Conservation (phyloP, 2,888 invertebrate genomes). For the Eremobia ochroleuca region DNA sequence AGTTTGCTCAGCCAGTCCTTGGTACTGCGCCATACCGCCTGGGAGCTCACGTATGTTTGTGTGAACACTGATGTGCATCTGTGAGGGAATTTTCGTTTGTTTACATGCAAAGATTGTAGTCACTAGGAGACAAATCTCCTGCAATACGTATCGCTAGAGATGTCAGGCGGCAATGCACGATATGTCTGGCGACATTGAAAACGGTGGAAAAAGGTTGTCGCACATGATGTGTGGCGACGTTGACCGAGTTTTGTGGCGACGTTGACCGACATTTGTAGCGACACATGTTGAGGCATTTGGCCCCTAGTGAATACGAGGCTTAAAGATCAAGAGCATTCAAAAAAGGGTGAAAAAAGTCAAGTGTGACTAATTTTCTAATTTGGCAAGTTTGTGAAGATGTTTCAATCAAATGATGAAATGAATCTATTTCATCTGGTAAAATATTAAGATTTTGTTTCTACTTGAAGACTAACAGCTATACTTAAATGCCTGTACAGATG, state of each 20-base stretch:
- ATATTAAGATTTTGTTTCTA: not conserved
- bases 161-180: not conserved
- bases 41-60: constrained; percentile 87
- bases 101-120: not conserved
- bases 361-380: not conserved
- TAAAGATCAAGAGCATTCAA: not conserved
- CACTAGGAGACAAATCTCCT: not conserved
- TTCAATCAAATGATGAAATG: not conserved
- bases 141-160: not conserved
- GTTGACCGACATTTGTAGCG: not conserved
- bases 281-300: not conserved
- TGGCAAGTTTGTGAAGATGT: not conserved
- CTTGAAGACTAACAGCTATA: not conserved
- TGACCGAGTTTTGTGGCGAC: not conserved
- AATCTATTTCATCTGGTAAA: not conserved
- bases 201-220: not conserved
- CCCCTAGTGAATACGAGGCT: not conserved
- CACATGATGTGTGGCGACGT: too few relatives aligned
- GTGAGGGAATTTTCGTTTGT: constrained; percentile 47
- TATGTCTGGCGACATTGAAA: too few relatives aligned
- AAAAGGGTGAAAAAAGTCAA: not conserved
- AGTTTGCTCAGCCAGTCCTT: constrained; percentile 86
- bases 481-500: not conserved
- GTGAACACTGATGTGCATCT: constrained; percentile 89
- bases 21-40: constrained; percentile 87